phyloP scores from a whole-genome alignment of 2,888 invertebrate genomes.

The Coecobrya sp. region DNA sequence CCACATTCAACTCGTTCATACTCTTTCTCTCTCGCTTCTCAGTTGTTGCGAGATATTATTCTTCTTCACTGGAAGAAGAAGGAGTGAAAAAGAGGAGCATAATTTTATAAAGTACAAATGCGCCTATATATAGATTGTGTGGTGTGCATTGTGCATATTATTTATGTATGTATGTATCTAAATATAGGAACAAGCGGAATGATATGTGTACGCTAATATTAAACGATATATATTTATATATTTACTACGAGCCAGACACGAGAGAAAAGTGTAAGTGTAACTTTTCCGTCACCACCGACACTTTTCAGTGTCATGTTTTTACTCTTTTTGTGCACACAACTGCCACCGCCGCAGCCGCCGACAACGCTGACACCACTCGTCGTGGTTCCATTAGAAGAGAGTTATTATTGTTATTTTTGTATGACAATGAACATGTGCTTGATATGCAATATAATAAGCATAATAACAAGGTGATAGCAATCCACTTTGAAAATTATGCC shows the following conservation, averaged over 20 bases:
- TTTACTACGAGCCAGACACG: background rate
- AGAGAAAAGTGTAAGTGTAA: constrained; percentile 45
- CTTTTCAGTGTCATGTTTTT: constrained; percentile 81
- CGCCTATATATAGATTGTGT: background rate
- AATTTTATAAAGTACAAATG: background rate
- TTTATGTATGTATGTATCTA: background rate
- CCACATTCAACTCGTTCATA: background rate
- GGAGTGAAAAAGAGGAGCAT: background rate
- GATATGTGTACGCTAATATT: background rate
- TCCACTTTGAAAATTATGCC: background rate
- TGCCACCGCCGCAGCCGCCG: background rate
- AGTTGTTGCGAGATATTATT: constrained; percentile 35
- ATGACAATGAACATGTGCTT: background rate
- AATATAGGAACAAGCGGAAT: background rate
- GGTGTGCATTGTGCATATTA: background rate
- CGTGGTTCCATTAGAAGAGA: constrained; percentile 28
- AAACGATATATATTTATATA: too few species aligned
- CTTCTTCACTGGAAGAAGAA: constrained; percentile 1
- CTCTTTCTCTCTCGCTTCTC: background rate
- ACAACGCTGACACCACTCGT: background rate
- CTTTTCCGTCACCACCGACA: constrained; percentile 81
- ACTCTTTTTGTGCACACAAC: constrained; percentile 10
- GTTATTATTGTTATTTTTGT: constrained; percentile 19
- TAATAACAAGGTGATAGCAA: background rate
- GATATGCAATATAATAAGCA: background rate